A percentile compares a stretch with the other conserved stretches of the same genome.
Conservation (phyloP, 2,113 vertebrate species). For the Corvus cornix region DNA sequence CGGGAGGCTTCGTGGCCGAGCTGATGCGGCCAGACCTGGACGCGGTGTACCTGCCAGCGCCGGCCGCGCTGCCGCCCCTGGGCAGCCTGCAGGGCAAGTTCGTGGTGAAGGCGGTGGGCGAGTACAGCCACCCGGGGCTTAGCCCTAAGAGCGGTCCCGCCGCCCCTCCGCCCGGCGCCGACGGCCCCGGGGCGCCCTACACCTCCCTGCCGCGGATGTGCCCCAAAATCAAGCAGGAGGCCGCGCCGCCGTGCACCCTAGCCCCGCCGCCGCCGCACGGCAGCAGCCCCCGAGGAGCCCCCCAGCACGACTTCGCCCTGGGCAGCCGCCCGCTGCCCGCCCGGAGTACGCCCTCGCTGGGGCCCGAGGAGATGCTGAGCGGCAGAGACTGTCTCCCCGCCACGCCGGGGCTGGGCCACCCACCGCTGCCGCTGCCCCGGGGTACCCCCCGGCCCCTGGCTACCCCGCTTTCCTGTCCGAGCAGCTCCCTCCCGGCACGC, state of each 20-base stretch:
- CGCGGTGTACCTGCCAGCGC: constrained; percentile 87
- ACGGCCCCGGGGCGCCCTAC: constrained; percentile 68
- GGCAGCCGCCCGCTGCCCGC: constrained; percentile 71
- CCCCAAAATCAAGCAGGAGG: constrained; percentile 92
- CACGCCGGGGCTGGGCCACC: constrained; percentile 67
- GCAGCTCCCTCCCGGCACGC: constrained; percentile 74
- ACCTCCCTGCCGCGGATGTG: constrained; percentile 66
- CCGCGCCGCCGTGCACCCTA: constrained; percentile 79
- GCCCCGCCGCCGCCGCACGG: constrained; percentile 65
- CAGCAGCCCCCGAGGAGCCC: constrained; percentile 73
- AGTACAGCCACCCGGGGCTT: constrained; percentile 82
- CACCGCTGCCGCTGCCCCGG: constrained; percentile 81
- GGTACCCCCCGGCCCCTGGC: constrained; percentile 80
- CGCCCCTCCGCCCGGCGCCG: constrained; percentile 63
- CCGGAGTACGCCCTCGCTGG: constrained; percentile 83
- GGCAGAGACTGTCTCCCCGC: constrained; percentile 83
- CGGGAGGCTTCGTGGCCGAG: constrained; percentile 94
- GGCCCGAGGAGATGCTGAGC: constrained; percentile 82
- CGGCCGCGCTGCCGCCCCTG: constrained; percentile 53
- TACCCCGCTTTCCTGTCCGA: constrained; percentile 84
- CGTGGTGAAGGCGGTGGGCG: constrained; percentile 86
- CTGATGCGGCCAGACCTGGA: constrained; percentile 93
- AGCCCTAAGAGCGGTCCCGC: constrained; percentile 73
- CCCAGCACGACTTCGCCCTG: constrained; percentile 79
- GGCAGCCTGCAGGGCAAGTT: constrained; percentile 89